Conservation (phyloP, 1,140 invertebrate genomes). For the Pseudobourletiella spinata region DNA sequence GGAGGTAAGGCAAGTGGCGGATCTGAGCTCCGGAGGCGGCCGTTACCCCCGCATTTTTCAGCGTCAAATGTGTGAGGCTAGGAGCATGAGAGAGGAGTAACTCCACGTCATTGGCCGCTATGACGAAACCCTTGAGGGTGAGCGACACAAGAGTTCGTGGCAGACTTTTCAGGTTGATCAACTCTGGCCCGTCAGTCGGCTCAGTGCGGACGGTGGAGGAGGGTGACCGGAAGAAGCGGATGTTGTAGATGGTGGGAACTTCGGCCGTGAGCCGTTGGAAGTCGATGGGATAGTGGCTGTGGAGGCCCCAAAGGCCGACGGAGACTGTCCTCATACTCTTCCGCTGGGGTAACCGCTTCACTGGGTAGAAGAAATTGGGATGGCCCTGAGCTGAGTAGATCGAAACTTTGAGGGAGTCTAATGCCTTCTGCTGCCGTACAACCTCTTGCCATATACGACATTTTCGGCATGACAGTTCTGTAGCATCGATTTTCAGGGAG, state of each 20-base stretch:
- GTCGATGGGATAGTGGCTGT: neutral
- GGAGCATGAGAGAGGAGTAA: neutral
- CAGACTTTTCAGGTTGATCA: neutral
- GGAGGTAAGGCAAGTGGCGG: neutral
- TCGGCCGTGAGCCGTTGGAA: neutral
- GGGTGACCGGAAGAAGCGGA: neutral
- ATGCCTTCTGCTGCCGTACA: neutral
- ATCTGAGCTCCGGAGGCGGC: neutral
- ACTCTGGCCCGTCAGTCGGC: neutral
- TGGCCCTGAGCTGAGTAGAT: conserved; percentile 1
- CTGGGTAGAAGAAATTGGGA: conserved; percentile 4
- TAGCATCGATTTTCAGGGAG: conserved; percentile 6
- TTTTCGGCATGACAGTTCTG: neutral
- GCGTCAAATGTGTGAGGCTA: neutral
- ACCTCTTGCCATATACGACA: conserved; percentile 1
- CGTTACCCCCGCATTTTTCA: neutral
- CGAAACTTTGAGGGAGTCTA: neutral
- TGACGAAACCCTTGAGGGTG: neutral
- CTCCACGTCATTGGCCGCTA: neutral
- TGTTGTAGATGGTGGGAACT: neutral
- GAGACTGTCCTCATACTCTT: conserved; percentile 3
- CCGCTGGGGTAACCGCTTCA: neutral
- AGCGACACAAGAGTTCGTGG: neutral
- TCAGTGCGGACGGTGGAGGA: neutral
- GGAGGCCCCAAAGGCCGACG: neutral